Evolutionary conservation across 64 coral and sea anemone species (phyloP).

Genomic region (Pocillopora damicornis): DNA sequence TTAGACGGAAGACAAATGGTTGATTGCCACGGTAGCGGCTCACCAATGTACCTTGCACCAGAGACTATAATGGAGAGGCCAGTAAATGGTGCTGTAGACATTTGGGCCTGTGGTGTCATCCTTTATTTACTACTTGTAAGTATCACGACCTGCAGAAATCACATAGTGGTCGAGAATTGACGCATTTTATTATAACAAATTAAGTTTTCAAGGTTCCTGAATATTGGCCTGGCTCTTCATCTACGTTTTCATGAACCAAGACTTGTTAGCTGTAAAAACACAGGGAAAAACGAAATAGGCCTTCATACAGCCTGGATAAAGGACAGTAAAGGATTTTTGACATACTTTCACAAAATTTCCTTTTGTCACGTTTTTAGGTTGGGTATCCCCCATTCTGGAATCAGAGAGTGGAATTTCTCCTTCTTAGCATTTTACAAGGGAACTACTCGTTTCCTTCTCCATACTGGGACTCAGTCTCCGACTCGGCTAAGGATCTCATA

Average conservation of each 20-base stretch:
- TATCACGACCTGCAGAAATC: background rate
- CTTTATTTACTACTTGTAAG: slow-evolving; percentile 84
- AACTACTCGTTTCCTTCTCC: slow-evolving; percentile 93
- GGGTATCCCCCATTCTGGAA: slow-evolving; percentile 98
- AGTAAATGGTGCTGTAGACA: slow-evolving; percentile 68
- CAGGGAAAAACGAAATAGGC: no score
- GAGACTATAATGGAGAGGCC: slow-evolving; percentile 74
- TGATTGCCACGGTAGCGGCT: slow-evolving; percentile 68
- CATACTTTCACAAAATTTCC: background rate
- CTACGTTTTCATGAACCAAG: no score
- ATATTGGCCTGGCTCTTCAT: no score
- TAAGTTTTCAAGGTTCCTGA: no score
- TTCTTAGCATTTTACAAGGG: slow-evolving; percentile 83
- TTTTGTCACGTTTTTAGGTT: slow-evolving; percentile 34
- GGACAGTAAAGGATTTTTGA: no score
- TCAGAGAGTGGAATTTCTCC: slow-evolving; percentile 65
- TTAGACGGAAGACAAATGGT: slow-evolving; percentile 57
- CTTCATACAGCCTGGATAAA: no score
- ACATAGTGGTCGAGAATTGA: background rate
- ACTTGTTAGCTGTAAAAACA: no score
- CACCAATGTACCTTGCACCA: slow-evolving; percentile 86
- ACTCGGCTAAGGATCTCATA: slow-evolving; percentile 80
- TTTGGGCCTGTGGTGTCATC: slow-evolving; percentile 95
- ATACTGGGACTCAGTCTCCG: slow-evolving; percentile 84
- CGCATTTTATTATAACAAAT: background rate